A percentile compares a stretch with the other conserved stretches of the same genome.
Conservation (phyloP, 2,797 vertebrate genomes). For the Sphenodon punctatus region DNA sequence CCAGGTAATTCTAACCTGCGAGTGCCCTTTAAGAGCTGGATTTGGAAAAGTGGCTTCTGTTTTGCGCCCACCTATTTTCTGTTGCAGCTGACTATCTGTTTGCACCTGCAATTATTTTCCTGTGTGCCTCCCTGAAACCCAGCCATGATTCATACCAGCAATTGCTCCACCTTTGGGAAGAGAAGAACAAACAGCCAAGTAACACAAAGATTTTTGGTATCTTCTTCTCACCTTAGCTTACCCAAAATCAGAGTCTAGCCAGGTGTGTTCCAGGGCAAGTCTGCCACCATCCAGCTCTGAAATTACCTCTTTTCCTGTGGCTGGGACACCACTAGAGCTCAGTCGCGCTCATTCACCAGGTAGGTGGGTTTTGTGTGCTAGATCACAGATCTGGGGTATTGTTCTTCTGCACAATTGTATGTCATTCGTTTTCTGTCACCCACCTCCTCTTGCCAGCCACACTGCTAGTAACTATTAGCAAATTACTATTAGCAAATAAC, state of each 20-base stretch:
- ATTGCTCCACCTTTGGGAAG: neutral
- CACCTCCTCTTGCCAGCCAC: too few species aligned
- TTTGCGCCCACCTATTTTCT: neutral
- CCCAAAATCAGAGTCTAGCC: slow-evolving; percentile 17
- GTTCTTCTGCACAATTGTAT: too few species aligned
- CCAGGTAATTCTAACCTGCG: neutral
- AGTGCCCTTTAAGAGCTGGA: neutral
- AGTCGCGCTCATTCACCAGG: slow-evolving; percentile 78
- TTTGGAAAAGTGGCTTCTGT: neutral
- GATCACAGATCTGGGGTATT: neutral
- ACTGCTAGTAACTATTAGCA: too few species aligned
- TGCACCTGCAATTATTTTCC: too few species aligned
- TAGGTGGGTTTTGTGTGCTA: slow-evolving; percentile 32
- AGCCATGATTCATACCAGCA: neutral
- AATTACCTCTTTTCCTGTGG: slow-evolving; percentile 77
- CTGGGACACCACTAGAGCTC: slow-evolving; percentile 68
- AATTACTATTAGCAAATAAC: too few species aligned
- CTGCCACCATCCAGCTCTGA: slow-evolving; percentile 65
- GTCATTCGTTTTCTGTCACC: too few species aligned
- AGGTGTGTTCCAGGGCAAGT: slow-evolving; percentile 44
- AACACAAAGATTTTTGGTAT: fast-evolving
- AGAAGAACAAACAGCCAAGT: neutral
- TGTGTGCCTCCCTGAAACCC: neutral
- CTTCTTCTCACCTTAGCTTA: slow-evolving; percentile 26
- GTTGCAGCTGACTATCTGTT: neutral